A percentile compares a stretch with the other conserved stretches of the same genome.
These are phyloP conservation scores for Microctonus aethiopoides DNA, from an alignment of 2,888 invertebrate genomes.

Conservation along the genomic window DNA sequence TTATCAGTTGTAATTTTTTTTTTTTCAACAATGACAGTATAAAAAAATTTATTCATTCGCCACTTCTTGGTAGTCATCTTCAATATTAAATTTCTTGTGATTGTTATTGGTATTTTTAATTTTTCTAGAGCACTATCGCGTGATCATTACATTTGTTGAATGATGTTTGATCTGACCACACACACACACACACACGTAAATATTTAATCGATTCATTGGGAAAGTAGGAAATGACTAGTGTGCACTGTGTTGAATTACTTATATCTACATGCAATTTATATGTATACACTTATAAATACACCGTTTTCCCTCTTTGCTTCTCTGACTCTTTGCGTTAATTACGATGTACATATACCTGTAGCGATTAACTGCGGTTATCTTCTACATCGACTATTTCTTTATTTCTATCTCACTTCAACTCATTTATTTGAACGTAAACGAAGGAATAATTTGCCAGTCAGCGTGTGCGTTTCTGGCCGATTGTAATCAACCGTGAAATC, in stretches of 20 bases:
- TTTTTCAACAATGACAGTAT: too few species aligned
- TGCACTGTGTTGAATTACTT: background rate
- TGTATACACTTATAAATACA: background rate
- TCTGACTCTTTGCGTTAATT: conserved; percentile 29
- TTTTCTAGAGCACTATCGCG: background rate
- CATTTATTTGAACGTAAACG: background rate
- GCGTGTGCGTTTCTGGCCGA: conserved; percentile 37
- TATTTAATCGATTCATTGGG: conserved; percentile 50
- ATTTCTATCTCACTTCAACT: background rate
- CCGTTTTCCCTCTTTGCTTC: conserved; percentile 6
- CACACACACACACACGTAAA: conserved; percentile 35
- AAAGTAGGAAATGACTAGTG: conserved; percentile 58
- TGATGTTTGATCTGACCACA: conserved; percentile 14
- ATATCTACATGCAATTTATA: background rate
- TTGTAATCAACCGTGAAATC: conserved; percentile 48
- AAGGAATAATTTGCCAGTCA: conserved; percentile 39
- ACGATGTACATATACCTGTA: conserved; percentile 19
- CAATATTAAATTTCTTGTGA: background rate
- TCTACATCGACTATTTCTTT: background rate
- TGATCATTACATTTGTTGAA: background rate
- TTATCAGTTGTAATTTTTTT: too few species aligned
- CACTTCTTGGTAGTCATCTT: too few species aligned
- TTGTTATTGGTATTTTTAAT: conserved; percentile 3
- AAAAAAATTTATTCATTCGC: too few species aligned
- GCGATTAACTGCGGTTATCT: conserved; percentile 34